These are phyloP conservation scores for Acridotheres tristis DNA, from an alignment of 2,797 vertebrate species.

Conservation along the genomic window DNA sequence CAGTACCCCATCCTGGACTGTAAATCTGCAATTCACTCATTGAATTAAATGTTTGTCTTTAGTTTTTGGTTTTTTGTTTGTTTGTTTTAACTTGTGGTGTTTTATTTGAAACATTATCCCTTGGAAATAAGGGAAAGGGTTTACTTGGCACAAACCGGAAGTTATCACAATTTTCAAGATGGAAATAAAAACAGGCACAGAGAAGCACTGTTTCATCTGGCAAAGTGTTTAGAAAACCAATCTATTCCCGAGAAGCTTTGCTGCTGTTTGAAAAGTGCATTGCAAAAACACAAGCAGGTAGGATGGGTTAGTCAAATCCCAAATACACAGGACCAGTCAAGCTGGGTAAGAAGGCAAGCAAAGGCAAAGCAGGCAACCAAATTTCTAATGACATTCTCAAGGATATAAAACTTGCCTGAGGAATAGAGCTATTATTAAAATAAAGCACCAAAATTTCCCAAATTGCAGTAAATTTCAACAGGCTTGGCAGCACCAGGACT, in stretches of 20 bases:
- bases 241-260: neutral
- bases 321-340: neutral
- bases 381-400: neutral
- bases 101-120: neutral
- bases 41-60: neutral
- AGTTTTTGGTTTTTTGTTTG: too few species aligned
- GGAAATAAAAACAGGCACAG: neutral
- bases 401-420: neutral
- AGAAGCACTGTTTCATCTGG: neutral
- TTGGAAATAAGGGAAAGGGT: neutral
- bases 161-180: neutral
- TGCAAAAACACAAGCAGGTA: neutral
- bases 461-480: neutral
- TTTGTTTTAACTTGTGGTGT: neutral
- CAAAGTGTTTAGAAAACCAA: neutral
- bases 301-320: neutral
- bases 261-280: neutral
- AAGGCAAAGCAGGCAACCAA: neutral
- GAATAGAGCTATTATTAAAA: neutral
- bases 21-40: neutral
- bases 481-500: neutral
- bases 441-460: neutral
- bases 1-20: neutral
- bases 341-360: neutral
- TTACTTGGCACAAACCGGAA: neutral